A percentile compares a stretch with the other conserved stretches of the same genome.
These are phyloP conservation scores for Noctua pronuba DNA, from an alignment of 2,888 invertebrate species.

Conservation along the genomic window DNA sequence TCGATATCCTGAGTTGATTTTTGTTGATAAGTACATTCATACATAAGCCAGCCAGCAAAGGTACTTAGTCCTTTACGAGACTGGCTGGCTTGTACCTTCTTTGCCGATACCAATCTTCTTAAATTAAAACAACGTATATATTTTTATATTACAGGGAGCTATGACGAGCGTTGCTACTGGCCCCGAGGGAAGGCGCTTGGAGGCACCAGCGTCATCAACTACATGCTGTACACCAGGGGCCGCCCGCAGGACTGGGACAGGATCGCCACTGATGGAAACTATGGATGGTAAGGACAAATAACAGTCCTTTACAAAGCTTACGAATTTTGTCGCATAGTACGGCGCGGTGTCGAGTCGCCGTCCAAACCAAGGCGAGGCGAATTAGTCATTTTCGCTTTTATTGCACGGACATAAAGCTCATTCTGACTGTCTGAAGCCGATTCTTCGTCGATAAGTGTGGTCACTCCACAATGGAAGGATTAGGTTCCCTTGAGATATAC, in stretches of 20 bases:
- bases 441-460: background rate
- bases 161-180: slow-evolving; percentile 91
- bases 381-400: background rate
- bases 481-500: background rate
- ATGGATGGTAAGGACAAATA: slow-evolving; percentile 91
- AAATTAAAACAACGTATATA: background rate
- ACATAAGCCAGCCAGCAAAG: background rate
- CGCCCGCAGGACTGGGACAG: slow-evolving; percentile 93
- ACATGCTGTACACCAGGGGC: slow-evolving; percentile 95
- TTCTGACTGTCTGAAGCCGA: background rate
- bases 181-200: slow-evolving; percentile 95
- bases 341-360: background rate
- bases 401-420: background rate
- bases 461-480: background rate
- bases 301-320: background rate
- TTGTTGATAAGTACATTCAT: background rate
- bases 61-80: background rate
- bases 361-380: background rate
- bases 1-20: background rate
- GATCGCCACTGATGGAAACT: slow-evolving; percentile 93
- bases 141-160: slow-evolving; percentile 77
- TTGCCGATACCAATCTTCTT: background rate
- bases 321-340: background rate
- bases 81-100: background rate
- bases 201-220: slow-evolving; percentile 96